Evolutionary conservation across 2,113 vertebrate species (phyloP).

Genomic region (Amphilophus citrinellus): DNA sequence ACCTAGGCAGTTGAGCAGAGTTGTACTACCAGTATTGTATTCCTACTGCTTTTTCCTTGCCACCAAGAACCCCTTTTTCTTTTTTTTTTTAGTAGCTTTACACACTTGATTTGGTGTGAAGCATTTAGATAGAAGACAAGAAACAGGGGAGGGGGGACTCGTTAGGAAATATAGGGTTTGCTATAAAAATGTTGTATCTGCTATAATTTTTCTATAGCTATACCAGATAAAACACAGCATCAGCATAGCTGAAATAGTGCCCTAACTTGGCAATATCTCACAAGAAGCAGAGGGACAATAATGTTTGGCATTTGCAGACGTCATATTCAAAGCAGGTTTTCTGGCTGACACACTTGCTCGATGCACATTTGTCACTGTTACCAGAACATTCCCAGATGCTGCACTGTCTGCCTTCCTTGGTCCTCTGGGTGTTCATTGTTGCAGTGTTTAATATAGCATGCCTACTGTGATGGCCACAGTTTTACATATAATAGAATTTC

Average conservation of each 20-base stretch:
- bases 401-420: constrained; percentile 7
- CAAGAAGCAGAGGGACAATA: constrained; percentile 28
- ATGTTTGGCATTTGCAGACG: constrained; percentile 25
- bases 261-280: constrained; percentile 1
- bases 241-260: constrained; percentile 15
- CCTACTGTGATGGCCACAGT: background rate
- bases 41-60: background rate
- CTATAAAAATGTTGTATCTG: background rate
- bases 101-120: background rate
- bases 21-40: background rate
- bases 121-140: background rate
- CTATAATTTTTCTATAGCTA: background rate
- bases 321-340: constrained; percentile 42
- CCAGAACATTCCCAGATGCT: constrained; percentile 32
- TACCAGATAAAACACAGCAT: background rate
- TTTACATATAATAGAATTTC: background rate
- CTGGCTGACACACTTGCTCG: constrained; percentile 5
- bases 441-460: background rate
- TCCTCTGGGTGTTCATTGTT: constrained; percentile 22
- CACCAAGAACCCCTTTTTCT: background rate
- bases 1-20: background rate
- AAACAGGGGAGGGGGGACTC: background rate
- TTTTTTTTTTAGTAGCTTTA: background rate
- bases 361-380: constrained; percentile 30
- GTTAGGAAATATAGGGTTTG: background rate